These are phyloP conservation scores for Platysteira castanea DNA, from an alignment of 2,113 vertebrate species.

Conservation along the genomic window DNA sequence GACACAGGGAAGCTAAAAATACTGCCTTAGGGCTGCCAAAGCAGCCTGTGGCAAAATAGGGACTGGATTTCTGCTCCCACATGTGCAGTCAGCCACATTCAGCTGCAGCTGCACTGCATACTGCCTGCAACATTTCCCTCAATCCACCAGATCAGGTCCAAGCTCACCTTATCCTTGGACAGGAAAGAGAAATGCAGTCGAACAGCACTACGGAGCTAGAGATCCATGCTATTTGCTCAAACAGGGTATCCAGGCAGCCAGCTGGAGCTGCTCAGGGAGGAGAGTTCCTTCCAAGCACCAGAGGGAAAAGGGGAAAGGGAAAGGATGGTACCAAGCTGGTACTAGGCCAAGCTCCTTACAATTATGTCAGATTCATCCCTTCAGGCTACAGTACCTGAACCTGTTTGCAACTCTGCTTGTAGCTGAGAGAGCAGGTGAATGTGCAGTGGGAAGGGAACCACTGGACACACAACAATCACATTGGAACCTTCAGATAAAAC, in stretches of 20 bases:
- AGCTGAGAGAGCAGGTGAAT: not conserved
- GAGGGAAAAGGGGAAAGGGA: not conserved
- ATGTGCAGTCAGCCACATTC: fast-evolving
- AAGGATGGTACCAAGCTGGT: not conserved
- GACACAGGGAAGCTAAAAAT: not conserved
- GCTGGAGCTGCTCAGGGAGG: not conserved
- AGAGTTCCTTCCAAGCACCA: not conserved
- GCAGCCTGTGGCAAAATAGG: not conserved
- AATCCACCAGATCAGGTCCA: not conserved
- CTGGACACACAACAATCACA: fast-evolving
- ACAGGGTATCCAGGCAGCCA: not conserved
- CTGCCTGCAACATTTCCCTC: not conserved
- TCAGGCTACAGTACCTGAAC: not conserved
- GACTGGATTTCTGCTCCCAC: not conserved
- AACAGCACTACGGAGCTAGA: not conserved
- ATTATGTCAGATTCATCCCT: not conserved
- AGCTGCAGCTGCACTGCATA: not conserved
- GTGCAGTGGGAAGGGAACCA: not conserved
- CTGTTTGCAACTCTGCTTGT: not conserved
- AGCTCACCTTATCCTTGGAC: not conserved
- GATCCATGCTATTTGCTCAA: not conserved
- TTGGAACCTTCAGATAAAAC: not conserved
- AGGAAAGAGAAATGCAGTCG: not conserved
- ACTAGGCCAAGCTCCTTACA: not conserved
- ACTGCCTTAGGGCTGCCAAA: not conserved